These are phyloP conservation scores for Fringilla coelebs DNA, from an alignment of 2,797 vertebrate species.

Conservation along the genomic window DNA sequence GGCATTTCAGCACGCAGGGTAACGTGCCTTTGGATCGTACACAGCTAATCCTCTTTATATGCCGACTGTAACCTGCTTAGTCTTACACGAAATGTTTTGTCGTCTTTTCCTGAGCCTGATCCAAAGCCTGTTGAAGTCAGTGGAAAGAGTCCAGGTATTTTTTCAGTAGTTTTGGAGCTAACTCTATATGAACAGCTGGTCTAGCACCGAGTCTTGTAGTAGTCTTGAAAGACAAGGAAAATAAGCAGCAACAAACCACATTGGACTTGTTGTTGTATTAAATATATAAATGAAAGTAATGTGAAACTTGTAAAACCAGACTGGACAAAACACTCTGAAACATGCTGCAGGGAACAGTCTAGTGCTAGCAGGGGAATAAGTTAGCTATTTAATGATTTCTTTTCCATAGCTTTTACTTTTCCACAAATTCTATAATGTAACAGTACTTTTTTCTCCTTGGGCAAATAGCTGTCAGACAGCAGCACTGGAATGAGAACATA, in stretches of 20 bases:
- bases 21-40: neutral
- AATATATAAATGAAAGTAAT: slow-evolving; percentile 47
- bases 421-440: slow-evolving; percentile 41
- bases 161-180: neutral
- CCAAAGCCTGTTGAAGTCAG: slow-evolving; percentile 5
- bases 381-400: slow-evolving; percentile 16
- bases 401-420: slow-evolving; percentile 56
- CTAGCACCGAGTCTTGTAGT: neutral
- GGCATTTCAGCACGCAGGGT: neutral
- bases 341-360: slow-evolving; percentile 11
- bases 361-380: slow-evolving; percentile 12
- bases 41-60: slow-evolving; percentile 49
- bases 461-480: slow-evolving; percentile 40
- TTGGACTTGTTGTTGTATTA: neutral
- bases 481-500: slow-evolving; percentile 37
- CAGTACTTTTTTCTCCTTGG: neutral
- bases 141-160: slow-evolving; percentile 9
- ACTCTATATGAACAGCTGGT: slow-evolving; percentile 28
- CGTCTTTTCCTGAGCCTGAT: neutral
- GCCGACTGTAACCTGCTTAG: slow-evolving; percentile 48
- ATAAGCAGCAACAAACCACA: slow-evolving; percentile 11
- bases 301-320: slow-evolving; percentile 47
- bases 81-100: neutral
- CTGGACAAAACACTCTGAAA: slow-evolving; percentile 14
- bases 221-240: slow-evolving; percentile 45